Conservation (phyloP, 2,797 vertebrate species). For the Helostoma temminkii region DNA sequence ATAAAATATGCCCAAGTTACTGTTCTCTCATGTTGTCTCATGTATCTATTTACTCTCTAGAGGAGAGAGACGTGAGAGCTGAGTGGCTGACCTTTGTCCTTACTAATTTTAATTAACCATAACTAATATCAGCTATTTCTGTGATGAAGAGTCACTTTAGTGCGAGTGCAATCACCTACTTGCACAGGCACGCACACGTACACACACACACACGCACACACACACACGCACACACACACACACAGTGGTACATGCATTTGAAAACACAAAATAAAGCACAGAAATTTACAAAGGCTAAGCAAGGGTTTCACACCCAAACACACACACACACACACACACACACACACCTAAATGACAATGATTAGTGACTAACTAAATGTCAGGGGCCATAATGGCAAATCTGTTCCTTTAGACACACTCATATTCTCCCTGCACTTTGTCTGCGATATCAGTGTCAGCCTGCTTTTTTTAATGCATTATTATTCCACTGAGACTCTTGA, state of each 20-base stretch:
- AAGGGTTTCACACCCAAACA: slow-evolving; percentile 27
- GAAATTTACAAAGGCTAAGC: slow-evolving; percentile 27
- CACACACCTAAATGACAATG: slow-evolving; percentile 56
- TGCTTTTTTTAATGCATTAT: slow-evolving; percentile 54
- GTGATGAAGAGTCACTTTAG: slow-evolving; percentile 66
- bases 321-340: slow-evolving; percentile 32
- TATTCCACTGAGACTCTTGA: slow-evolving; percentile 44
- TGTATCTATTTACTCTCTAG: slow-evolving; percentile 59
- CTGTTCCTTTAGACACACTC: slow-evolving; percentile 70
- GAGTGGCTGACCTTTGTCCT: slow-evolving; percentile 80
- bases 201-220: slow-evolving; percentile 4
- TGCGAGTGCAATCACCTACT: slow-evolving; percentile 13
- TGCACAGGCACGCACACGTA: neutral
- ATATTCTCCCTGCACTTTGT: slow-evolving; percentile 50
- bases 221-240: no score
- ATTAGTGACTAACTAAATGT: slow-evolving; percentile 77
- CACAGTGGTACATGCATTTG: slow-evolving; percentile 12
- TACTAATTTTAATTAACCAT: slow-evolving; percentile 80
- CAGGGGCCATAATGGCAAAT: slow-evolving; percentile 74
- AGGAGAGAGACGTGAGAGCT: slow-evolving; percentile 59
- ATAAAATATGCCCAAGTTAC: slow-evolving; percentile 33
- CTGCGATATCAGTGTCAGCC: slow-evolving; percentile 44
- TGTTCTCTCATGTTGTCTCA: slow-evolving; percentile 37
- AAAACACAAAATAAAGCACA: slow-evolving; percentile 42
- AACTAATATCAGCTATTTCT: slow-evolving; percentile 76